Percentiles rank a stretch among this genome's conserved stretches.
Conservation (phyloP, 2,888 invertebrate genomes). For the Sesamia inferens region DNA sequence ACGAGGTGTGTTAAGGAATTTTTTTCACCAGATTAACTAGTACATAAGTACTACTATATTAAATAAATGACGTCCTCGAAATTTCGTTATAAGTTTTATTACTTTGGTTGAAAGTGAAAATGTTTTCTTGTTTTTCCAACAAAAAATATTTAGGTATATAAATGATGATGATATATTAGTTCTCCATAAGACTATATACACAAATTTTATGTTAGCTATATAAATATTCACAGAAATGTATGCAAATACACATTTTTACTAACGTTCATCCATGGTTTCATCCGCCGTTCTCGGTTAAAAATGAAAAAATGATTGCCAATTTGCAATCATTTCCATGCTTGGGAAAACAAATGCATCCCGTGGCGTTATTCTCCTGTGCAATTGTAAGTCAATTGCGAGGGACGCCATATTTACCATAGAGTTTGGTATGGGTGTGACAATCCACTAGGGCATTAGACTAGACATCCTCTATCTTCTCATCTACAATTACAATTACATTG, state of each 20-base stretch:
- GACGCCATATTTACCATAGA: constrained; percentile 20
- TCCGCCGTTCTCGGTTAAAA: neutral
- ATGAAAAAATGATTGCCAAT: constrained; percentile 8
- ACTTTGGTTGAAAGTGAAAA: neutral
- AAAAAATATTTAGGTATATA: neutral
- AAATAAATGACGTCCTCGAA: neutral
- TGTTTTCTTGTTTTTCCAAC: neutral
- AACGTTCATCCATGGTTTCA: neutral
- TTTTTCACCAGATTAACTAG: neutral
- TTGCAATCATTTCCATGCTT: constrained; percentile 21
- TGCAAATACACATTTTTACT: neutral
- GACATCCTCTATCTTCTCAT: constrained; percentile 17
- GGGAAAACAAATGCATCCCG: constrained; percentile 20
- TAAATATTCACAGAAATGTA: neutral
- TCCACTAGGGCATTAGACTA: constrained; percentile 40
- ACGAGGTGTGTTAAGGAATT: neutral
- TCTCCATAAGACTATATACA: neutral
- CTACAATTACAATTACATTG: constrained; percentile 45
- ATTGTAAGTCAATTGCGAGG: constrained; percentile 21
- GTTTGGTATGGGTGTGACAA: constrained; percentile 23
- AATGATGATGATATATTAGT: neutral
- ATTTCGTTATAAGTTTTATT: neutral
- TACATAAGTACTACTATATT: constrained; percentile 13
- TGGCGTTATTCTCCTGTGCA: constrained; percentile 19
- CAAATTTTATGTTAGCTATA: neutral